Base-by-base conservation (phyloP, 1,140 invertebrate genomes). In the Caerostris darwini region DNA sequence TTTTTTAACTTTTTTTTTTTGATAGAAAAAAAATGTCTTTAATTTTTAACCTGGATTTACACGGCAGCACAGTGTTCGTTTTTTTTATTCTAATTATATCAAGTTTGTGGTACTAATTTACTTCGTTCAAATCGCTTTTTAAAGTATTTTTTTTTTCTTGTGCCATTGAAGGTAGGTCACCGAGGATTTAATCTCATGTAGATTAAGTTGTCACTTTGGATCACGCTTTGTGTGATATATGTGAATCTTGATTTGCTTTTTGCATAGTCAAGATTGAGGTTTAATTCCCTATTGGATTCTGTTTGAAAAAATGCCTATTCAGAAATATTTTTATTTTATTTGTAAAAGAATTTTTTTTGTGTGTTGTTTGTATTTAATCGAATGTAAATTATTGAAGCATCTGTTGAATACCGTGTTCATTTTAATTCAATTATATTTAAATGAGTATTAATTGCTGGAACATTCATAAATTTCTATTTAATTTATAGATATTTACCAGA, bases 81-180 rank as follows among this genome's bases (percentile, higher is more conserved):
- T 5, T 77, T 77, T 77, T 77, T 77, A 77, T 77, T 77, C 34
- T 77, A 77, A 77, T 53, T 77, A 77, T 77, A 53, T 77, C 71
- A 3, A 77, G 71, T 77, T 77, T 50, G 34, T 12, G 71, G 71
- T 34, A 77, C 34, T 77, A 77, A 77, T 77, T 77, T 53, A 77
- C 71, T 77, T 77, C 10, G 19, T 77, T 77, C 53, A 53, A 77
- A 77, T 77, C 34, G 34, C 34, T 77, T 53, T 50, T 77, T 50
- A 77, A 77, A 77, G 71, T 50, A 50, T 10, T 12, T 77, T 77
- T 64, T 77, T 53, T 77, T 53, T 34, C 10, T 34, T 77, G 34
- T 10, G 5, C 71, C 3, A 77, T 77, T 10, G 3, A 50, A 71
- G 71, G 34, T 77, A 34, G 14, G 34, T 12, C 71, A 77, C 50